Evolutionary conservation across 2,888 invertebrate species (phyloP).

Genomic region (Ceramica pisi): DNA sequence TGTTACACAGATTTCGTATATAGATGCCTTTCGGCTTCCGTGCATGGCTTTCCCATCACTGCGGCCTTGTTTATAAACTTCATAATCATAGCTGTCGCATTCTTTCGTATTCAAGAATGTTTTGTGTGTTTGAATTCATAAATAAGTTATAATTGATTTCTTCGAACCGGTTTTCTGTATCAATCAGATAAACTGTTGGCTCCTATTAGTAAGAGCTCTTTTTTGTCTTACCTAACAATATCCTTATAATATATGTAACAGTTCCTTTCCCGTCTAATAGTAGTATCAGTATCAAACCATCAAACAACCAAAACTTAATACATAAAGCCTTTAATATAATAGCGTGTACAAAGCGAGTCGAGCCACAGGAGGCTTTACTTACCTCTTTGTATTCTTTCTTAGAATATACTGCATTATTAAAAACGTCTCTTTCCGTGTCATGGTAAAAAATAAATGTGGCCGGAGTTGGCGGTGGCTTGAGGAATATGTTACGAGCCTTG

Average conservation of each 20-base stretch:
- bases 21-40: constrained; percentile 20
- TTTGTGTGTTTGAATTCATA: neutral
- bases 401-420: constrained; percentile 88
- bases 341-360: constrained; percentile 73
- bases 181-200: neutral
- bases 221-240: constrained; percentile 5
- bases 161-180: neutral
- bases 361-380: constrained; percentile 77
- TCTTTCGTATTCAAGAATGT: neutral
- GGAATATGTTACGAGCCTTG: constrained; percentile 76
- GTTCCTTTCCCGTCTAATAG: constrained; percentile 55
- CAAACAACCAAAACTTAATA: constrained; percentile 76
- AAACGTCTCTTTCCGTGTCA: constrained; percentile 78
- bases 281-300: constrained; percentile 74
- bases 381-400: constrained; percentile 85
- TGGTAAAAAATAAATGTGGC: constrained; percentile 82
- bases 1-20: constrained; percentile 54
- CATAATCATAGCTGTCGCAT: neutral
- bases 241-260: constrained; percentile 8
- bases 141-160: neutral
- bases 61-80: neutral
- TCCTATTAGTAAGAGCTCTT: neutral
- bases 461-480: constrained; percentile 74
- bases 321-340: constrained; percentile 78
- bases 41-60: constrained; percentile 13